Conservation (phyloP, 2,797 vertebrate species). For the Lepilemur septentrionalis region DNA sequence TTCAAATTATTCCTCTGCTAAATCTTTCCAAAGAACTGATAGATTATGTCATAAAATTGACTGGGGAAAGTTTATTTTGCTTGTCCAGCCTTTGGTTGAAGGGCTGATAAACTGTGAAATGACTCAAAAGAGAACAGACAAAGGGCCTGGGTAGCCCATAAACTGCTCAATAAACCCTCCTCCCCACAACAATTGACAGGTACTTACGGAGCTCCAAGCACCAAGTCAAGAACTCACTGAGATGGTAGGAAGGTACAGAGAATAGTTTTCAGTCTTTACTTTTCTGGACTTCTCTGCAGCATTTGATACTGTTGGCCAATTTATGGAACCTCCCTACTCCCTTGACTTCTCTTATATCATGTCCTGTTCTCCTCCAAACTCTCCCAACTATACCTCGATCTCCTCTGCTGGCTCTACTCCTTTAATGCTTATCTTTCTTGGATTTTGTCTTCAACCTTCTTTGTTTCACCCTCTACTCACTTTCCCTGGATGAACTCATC, state of each 20-base stretch:
- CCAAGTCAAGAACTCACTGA: not conserved
- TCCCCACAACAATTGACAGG: not conserved
- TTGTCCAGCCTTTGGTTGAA: constrained; percentile 58
- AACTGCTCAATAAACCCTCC: constrained; percentile 53
- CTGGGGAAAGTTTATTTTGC: constrained; percentile 65
- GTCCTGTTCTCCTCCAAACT: not conserved
- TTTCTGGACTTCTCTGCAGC: not conserved
- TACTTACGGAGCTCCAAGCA: not conserved
- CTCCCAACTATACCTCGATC: not conserved
- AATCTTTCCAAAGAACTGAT: constrained; percentile 52
- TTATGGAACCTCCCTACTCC: not conserved
- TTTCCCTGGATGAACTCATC: constrained; percentile 8
- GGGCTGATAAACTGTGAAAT: constrained; percentile 61
- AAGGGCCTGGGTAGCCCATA: constrained; percentile 24
- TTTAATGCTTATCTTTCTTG: not conserved
- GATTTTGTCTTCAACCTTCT: not conserved
- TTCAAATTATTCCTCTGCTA: constrained; percentile 60
- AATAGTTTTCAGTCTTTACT: not conserved
- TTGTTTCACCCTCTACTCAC: not conserved
- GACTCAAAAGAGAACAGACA: constrained; percentile 52
- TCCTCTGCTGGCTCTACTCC: not conserved
- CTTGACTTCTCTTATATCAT: not conserved
- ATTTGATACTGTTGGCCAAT: not conserved
- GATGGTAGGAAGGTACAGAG: not conserved
- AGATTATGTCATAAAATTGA: constrained; percentile 61